Evolutionary conservation across 2,797 vertebrate genomes (phyloP).

Genomic region (Notamacropus eugenii): DNA sequence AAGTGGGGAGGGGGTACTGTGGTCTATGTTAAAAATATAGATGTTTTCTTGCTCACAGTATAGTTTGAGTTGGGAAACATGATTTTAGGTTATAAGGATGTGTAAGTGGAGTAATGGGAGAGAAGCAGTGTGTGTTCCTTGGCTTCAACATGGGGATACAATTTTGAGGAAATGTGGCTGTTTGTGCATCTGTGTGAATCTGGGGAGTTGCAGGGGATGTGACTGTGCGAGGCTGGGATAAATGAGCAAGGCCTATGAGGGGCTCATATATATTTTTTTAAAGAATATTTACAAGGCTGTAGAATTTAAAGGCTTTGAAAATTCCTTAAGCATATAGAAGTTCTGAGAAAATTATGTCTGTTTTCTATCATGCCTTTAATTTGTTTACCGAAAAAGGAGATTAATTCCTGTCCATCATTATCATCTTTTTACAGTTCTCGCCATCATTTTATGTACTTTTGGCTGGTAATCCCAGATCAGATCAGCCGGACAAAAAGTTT

Average conservation of each 20-base stretch:
- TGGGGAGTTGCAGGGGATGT: not conserved
- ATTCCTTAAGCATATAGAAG: not conserved
- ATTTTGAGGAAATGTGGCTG: not conserved
- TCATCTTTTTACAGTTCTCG: constrained; percentile 20
- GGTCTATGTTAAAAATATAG: not conserved
- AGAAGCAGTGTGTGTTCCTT: not conserved
- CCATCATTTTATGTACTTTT: constrained; percentile 37
- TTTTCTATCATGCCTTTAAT: constrained; percentile 16
- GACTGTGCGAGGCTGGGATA: not conserved
- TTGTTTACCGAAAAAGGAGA: constrained; percentile 19
- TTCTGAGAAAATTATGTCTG: constrained; percentile 4
- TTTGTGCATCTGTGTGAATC: not conserved
- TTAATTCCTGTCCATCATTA: not conserved
- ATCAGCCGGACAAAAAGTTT: not conserved
- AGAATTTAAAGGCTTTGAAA: constrained; percentile 35
- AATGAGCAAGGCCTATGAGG: not conserved
- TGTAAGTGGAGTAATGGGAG: not conserved
- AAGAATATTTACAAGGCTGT: not conserved
- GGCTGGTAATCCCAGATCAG: not conserved
- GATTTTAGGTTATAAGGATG: not conserved
- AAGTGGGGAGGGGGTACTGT: not conserved
- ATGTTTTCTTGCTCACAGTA: not conserved
- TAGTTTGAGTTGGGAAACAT: not conserved
- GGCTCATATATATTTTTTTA: not conserved
- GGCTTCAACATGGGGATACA: not conserved